phyloP scores from a whole-genome alignment of 2,797 vertebrate species.

The Salmo trutta region DNA sequence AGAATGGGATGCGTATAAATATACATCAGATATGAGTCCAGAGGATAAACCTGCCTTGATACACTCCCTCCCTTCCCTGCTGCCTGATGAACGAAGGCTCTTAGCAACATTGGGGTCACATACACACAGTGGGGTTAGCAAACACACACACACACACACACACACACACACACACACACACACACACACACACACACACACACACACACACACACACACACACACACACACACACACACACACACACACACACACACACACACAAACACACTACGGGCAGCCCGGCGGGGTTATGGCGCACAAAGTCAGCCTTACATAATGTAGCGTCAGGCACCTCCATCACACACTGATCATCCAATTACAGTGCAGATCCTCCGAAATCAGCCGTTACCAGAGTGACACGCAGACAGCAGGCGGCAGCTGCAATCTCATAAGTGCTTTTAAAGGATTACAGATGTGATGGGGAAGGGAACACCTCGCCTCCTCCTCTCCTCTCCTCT shows the following conservation, averaged over 20 bases:
- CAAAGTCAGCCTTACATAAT: conserved; percentile 97
- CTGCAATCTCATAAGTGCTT: conserved; percentile 99
- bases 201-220: no score
- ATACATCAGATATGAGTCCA: conserved; percentile 73
- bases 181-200: background rate
- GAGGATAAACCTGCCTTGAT: conserved; percentile 50
- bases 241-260: conserved; percentile 39
- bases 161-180: conserved; percentile 11
- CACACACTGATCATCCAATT: conserved; percentile 99
- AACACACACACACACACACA: conserved; percentile 20
- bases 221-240: conserved; percentile 54
- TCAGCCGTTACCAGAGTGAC: conserved; percentile 86
- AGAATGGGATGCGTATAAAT: conserved; percentile 31
- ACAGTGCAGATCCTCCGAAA: conserved; percentile 86
- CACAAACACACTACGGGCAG: conserved; percentile 66
- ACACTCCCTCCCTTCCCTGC: conserved; percentile 72
- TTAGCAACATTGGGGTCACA: conserved; percentile 97
- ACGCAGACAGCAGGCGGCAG: conserved; percentile 89
- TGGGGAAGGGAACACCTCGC: conserved; percentile 53
- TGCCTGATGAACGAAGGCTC: conserved; percentile 92
- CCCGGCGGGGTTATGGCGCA: conserved; percentile 78
- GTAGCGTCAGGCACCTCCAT: conserved; percentile 86
- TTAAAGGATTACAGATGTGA: conserved; percentile 99
- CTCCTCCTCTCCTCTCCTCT: background rate
- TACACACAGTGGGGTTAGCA: background rate